A percentile compares a stretch with the other conserved stretches of the same genome.
phyloP scores from a whole-genome alignment of 2,797 vertebrate species.

The Onychomys leucogaster region DNA sequence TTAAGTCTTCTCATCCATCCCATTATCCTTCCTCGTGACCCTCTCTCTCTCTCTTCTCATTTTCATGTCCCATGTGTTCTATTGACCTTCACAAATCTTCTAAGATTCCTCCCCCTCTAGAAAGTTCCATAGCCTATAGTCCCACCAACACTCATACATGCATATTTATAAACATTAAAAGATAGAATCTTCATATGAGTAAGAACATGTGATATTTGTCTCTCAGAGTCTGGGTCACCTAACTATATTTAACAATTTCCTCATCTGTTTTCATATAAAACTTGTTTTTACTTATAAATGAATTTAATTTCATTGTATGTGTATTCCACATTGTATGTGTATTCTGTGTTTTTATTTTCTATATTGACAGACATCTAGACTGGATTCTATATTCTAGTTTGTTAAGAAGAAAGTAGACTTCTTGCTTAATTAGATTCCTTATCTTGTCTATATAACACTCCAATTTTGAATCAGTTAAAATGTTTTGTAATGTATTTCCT shows the following conservation, averaged over 20 bases:
- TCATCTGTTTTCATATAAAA: not conserved
- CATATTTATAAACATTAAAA: not conserved
- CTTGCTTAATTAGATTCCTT: not conserved
- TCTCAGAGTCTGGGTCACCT: not conserved
- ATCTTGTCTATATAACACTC: not conserved
- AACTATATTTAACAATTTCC: not conserved
- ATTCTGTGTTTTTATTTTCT: not conserved
- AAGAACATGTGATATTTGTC: not conserved
- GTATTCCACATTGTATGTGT: not conserved
- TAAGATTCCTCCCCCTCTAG: not conserved
- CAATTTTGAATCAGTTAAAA: constrained; percentile 29
- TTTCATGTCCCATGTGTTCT: not conserved
- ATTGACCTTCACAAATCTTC: too few relatives aligned
- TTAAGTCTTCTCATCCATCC: not conserved
- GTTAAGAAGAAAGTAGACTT: not conserved
- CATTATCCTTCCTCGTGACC: too few relatives aligned
- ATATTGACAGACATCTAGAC: not conserved
- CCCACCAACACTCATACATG: not conserved
- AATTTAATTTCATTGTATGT: not conserved
- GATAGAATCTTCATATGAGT: not conserved
- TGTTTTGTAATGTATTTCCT: not conserved
- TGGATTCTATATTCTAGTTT: not conserved
- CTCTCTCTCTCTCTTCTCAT: too few relatives aligned
- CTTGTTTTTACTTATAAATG: not conserved
- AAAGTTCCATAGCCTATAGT: not conserved